phyloP scores from a whole-genome alignment of 2,113 vertebrate species.

The Calidris pygmaea region DNA sequence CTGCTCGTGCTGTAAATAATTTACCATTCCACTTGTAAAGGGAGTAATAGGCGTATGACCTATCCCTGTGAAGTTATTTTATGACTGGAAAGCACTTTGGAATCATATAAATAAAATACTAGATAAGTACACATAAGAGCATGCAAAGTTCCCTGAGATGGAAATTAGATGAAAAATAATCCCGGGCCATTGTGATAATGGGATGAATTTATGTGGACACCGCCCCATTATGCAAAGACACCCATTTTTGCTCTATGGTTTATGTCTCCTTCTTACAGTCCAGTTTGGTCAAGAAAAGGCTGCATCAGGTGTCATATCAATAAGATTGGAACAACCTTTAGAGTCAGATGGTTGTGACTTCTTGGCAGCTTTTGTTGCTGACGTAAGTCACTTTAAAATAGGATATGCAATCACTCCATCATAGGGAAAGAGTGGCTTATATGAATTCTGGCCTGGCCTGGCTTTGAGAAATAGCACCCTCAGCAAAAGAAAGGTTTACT shows the following conservation, averaged over 20 bases:
- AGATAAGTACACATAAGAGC: neutral
- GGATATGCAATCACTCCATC: neutral
- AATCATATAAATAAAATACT: neutral
- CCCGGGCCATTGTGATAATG: neutral
- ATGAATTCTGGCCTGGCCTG: neutral
- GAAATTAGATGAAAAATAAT: neutral
- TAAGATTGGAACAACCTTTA: neutral
- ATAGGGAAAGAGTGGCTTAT: neutral
- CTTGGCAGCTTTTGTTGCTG: neutral
- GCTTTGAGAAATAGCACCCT: neutral
- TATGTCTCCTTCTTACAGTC: neutral
- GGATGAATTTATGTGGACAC: neutral
- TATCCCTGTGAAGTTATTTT: neutral
- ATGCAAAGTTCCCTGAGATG: neutral
- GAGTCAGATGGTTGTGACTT: neutral
- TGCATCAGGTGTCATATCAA: neutral
- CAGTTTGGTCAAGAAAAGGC: neutral
- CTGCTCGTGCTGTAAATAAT: neutral
- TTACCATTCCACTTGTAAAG: neutral
- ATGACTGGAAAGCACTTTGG: neutral
- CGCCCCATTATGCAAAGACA: neutral
- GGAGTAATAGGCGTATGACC: neutral
- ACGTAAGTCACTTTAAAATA: neutral
- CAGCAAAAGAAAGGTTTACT: neutral
- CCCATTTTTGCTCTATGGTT: neutral